phyloP scores from a whole-genome alignment of 2,797 vertebrate species.

The Heterohyrax brucei region DNA sequence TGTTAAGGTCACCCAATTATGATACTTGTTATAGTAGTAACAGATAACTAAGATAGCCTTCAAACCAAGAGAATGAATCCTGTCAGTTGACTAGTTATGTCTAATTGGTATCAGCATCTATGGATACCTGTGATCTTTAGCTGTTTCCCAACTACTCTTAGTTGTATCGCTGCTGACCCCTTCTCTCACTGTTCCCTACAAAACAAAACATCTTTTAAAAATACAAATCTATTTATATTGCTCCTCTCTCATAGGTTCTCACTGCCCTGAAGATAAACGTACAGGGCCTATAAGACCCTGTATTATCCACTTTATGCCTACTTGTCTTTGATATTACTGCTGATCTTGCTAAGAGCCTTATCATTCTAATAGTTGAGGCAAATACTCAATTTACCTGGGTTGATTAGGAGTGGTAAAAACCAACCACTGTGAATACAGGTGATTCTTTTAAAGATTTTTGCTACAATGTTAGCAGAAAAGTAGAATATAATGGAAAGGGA shows the following conservation, averaged over 20 bases:
- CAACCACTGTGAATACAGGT: not conserved
- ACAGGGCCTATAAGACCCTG: not conserved
- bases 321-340: not conserved
- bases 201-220: not conserved
- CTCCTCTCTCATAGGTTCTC: constrained; percentile 38
- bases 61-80: not conserved
- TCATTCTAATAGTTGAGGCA: not conserved
- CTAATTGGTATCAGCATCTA: not conserved
- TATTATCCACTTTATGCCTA: not conserved
- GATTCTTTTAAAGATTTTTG: not conserved
- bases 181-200: not conserved
- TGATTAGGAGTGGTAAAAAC: not conserved
- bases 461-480: not conserved
- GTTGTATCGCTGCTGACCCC: not conserved
- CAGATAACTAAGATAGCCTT: not conserved
- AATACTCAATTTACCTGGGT: not conserved
- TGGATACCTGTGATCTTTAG: not conserved
- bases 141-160: constrained; percentile 36
- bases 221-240: not conserved
- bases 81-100: not conserved
- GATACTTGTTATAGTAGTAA: no score
- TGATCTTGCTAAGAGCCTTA: not conserved
- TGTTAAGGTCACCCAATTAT: no score
- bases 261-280: not conserved
- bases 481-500: not conserved